A percentile compares a stretch with the other conserved stretches of the same genome.
These are phyloP conservation scores for Mystacornis crossleyi DNA, from an alignment of 2,113 vertebrate genomes.

Conservation along the genomic window DNA sequence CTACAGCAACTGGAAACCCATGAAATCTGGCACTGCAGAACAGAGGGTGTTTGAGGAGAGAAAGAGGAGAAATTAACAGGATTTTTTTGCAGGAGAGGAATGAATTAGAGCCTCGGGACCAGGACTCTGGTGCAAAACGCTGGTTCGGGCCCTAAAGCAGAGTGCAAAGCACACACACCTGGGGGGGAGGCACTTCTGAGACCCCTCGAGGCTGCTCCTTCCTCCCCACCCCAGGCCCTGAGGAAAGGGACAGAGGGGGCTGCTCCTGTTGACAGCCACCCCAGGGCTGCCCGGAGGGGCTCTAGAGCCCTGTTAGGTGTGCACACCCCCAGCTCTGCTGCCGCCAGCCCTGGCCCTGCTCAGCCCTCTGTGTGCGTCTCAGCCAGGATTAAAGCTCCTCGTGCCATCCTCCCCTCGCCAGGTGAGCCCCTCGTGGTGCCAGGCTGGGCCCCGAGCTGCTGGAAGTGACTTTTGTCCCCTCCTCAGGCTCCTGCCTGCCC, in stretches of 20 bases:
- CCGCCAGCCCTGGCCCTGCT: constrained; percentile 29
- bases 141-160: background rate
- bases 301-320: constrained; percentile 85
- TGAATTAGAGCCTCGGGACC: background rate
- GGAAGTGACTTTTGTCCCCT: background rate
- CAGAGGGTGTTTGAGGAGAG: background rate
- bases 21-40: background rate
- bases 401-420: constrained; percentile 55
- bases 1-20: background rate
- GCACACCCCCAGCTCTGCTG: constrained; percentile 81
- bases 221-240: background rate
- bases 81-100: background rate
- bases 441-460: constrained; percentile 40
- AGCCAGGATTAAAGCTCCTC: constrained; percentile 74
- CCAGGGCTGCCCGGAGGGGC: constrained; percentile 75
- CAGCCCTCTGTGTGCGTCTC: constrained; percentile 16
- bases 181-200: background rate
- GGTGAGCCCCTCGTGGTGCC: constrained; percentile 70
- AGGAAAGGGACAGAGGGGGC: constrained; percentile 66
- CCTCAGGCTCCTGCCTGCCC: background rate
- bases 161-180: background rate
- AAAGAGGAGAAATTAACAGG: constrained; percentile 11
- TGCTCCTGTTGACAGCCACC: constrained; percentile 85
- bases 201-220: background rate
- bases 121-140: background rate